Evolutionary conservation across 2,888 invertebrate genomes (phyloP), one percentile per base, ranked within the genome.

Genomic region (Heliconius aoede): DNA sequence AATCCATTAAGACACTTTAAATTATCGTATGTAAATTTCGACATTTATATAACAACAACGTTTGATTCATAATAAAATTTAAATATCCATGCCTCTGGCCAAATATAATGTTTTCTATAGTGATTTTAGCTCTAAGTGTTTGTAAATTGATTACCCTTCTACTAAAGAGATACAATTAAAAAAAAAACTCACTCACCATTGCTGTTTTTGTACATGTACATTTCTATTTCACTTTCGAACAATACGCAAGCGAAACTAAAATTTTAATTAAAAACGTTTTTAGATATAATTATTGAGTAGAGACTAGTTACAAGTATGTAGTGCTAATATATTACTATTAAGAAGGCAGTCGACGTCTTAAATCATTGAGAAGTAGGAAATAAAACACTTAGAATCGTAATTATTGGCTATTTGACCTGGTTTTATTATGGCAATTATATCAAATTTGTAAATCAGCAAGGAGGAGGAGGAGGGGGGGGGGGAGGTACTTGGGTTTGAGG

Each of bases 11-110:
- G 76, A 76, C 75, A 80, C 65, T 76, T 72, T 71, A 78, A 80
- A 76, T 62, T 69, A 65, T 24, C 68, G 76, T 79, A 78, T 79
- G 79, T 82, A 80, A 84, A 80, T 80, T 82, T 81, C 82, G 80
- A 82, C 82, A 82, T 84, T 83, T 80, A 79, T 78, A 72, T 81
- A 80, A 83, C 80, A 80, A 77, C 78, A 65, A 64, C 74, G 81
- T 77, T 82, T 82, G 78, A 80, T 77, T 78, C 40, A 79, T 80
- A 81, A 82, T 82, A 79, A 81, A 80, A 82, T 77, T 82, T 83
- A 81, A 83, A 83, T 82, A 83, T 80, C 61, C 65, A 73, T 77
- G 82, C 83, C 84, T 72, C 79, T 76, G 82, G 84, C 84, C 71
- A 78, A 78, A 79, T 78, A 65, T 68, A 76, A 79, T 78, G 75